Evolutionary conservation across 2,888 invertebrate genomes (phyloP).

Genomic region (Caenorhabditis zanzibari): DNA sequence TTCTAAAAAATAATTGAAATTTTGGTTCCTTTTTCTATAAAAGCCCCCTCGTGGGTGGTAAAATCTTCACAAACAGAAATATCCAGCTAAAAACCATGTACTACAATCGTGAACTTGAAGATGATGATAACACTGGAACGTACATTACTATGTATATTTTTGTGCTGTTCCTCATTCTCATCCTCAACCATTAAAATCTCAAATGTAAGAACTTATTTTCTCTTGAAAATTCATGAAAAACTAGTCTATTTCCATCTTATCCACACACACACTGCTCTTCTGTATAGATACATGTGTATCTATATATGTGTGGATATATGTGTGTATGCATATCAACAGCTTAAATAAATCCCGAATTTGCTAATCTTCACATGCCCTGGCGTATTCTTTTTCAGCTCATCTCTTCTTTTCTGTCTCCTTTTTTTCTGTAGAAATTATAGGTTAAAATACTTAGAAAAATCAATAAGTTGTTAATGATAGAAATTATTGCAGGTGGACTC

Average conservation of each 20-base stretch:
- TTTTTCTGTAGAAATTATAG: constrained; percentile 46
- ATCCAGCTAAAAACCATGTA: not conserved
- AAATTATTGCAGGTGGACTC: constrained; percentile 50
- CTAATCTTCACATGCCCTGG: constrained; percentile 57
- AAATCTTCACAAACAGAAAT: not conserved
- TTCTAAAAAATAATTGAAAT: not conserved
- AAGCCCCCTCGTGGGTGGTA: not conserved
- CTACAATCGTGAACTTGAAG: not conserved
- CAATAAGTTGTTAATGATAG: constrained; percentile 4
- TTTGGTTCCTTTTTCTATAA: not conserved
- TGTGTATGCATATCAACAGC: constrained; percentile 56
- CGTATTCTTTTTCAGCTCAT: constrained; percentile 48
- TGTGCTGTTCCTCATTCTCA: not conserved
- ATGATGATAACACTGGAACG: not conserved
- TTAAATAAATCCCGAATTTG: constrained; percentile 62
- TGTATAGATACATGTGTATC: constrained; percentile 41
- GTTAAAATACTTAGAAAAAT: constrained; percentile 41
- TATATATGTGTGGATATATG: constrained; percentile 32
- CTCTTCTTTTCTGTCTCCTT: constrained; percentile 10
- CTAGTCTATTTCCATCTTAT: not conserved
- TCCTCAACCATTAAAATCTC: not conserved
- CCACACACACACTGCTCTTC: constrained; percentile 1
- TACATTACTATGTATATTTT: not conserved
- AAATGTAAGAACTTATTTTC: not conserved
- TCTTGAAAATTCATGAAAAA: not conserved